phyloP scores from a whole-genome alignment of 2,797 vertebrate species.

The Dryobates pubescens region DNA sequence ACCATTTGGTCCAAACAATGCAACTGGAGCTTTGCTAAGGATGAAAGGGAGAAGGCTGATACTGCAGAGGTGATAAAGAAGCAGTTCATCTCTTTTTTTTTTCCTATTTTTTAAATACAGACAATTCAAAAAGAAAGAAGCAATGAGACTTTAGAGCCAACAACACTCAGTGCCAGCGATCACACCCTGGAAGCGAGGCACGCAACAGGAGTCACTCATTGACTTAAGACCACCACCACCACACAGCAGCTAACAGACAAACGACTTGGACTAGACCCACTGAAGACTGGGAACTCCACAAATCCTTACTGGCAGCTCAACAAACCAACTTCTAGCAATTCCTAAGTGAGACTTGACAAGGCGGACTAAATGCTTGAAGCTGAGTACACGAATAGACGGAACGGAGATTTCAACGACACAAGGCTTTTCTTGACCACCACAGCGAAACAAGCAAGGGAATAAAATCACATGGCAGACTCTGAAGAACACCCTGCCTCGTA shows the following conservation, averaged over 20 bases:
- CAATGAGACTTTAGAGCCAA: background rate
- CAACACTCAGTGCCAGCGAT: background rate
- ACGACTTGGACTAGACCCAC: background rate
- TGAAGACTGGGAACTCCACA: background rate
- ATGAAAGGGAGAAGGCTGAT: background rate
- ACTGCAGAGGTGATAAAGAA: background rate
- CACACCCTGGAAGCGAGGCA: background rate
- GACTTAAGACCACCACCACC: background rate
- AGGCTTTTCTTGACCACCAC: background rate
- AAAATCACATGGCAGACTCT: background rate
- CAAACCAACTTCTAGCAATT: background rate
- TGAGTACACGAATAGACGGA: background rate
- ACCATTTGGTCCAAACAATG: background rate
- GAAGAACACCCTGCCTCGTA: background rate
- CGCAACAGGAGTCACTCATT: fast-evolving
- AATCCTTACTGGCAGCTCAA: background rate
- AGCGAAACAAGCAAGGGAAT: background rate
- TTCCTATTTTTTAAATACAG: background rate
- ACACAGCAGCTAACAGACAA: background rate
- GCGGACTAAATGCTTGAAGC: background rate
- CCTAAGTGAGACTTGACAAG: background rate
- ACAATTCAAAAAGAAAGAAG: background rate
- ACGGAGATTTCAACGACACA: fast-evolving
- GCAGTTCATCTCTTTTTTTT: background rate
- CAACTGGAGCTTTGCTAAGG: background rate